Evolutionary conservation across 1,140 invertebrate genomes (phyloP).

Genomic region (Metopolophium dirhodum): DNA sequence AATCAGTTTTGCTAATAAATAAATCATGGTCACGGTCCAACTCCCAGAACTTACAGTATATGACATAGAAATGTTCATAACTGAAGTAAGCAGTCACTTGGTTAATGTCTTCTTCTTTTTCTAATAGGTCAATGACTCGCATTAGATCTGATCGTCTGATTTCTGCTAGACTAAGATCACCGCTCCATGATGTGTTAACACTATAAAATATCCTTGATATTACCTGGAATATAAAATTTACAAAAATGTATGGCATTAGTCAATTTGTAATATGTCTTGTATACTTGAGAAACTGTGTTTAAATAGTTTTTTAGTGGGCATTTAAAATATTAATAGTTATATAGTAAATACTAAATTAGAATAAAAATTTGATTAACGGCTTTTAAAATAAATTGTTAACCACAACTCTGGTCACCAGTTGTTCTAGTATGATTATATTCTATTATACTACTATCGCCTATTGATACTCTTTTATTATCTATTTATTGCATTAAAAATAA

Average conservation of each 20-base stretch:
- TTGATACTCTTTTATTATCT: no score
- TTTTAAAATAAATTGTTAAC: not conserved
- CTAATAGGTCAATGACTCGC: constrained; percentile 75
- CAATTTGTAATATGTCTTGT: not conserved
- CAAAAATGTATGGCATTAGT: not conserved
- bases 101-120: constrained; percentile 97
- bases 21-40: constrained; percentile 98
- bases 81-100: constrained; percentile 97
- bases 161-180: constrained; percentile 87
- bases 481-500: no score
- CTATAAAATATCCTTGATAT: constrained; percentile 98
- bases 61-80: constrained; percentile 99
- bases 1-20: constrained; percentile 92
- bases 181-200: constrained; percentile 97
- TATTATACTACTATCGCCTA: no score
- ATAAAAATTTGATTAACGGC: not conserved
- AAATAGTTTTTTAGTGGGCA: not conserved
- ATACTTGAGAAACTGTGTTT: not conserved
- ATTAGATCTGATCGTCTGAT: constrained; percentile 90
- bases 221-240: constrained; percentile 68
- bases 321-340: not conserved
- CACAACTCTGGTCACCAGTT: not conserved
- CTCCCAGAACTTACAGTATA: constrained; percentile 99
- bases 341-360: not conserved
- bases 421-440: not conserved